Base-by-base conservation (phyloP, 2,888 invertebrate genomes). In the Matsumyia berberina region DNA sequence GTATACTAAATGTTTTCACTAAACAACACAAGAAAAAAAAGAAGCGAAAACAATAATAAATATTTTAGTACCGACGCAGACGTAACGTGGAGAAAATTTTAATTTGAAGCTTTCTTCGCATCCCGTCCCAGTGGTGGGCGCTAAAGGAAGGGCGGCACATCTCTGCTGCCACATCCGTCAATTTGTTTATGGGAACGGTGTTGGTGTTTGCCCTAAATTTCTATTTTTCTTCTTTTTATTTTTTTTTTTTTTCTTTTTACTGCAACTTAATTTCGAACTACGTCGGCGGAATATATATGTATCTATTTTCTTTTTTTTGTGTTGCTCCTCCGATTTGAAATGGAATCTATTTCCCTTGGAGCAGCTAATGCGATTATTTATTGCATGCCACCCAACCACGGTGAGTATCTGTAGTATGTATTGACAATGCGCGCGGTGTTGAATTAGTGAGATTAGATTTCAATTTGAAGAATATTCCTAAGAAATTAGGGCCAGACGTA, bases 91-190 rank as follows among this genome's bases (percentile, higher is more conserved):
- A 69, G 79, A 64, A 79, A 73, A 83, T 83, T 69, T 51, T 62
- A 79, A 79, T 83, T 79, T 73, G 51, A 46, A 69, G 73, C 83
- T 83, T 83, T 83, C 83, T 33, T 73, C 64, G 53, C 57, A 42
- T 39, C 31, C 15, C 6, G 35, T 12, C 4, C 11, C 17, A 5
- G 24, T 12, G 31, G 53, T 46, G 53, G 44, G 53, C 24, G 62
- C 19, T 49, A 19, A 53, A 53, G 9, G 35, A 77, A 67, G 67
- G 76, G 76, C 76, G 42, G 49, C 33, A 12, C 57, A 49, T 67
- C 66, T 33, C 31, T 31, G 58, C 51, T 78, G 72, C 82, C 78
- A 78, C 72, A 78, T 72, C 49, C 72, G 66, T 83, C 78, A 78
- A 73, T 73, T 78, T 77, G 77, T 78, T 82, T 82, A 82, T 73